Evolutionary conservation across 2,797 vertebrate genomes (phyloP), one percentile per base, ranked within the genome.

Genomic region (Anas bernieri): DNA sequence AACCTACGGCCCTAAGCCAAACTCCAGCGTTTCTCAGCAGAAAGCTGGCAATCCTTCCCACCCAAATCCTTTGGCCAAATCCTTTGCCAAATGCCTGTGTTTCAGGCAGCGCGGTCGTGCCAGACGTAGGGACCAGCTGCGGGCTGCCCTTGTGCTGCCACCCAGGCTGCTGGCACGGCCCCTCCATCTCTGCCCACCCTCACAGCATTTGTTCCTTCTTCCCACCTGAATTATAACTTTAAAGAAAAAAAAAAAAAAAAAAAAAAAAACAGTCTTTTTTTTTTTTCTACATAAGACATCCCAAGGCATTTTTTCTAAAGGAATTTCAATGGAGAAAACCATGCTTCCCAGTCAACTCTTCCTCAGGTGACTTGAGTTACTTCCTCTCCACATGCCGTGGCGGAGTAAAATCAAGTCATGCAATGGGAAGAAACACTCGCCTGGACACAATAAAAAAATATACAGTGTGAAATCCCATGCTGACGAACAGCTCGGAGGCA

Each of bases 261-360:
- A 4, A 30, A 17, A 33, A 43, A 41, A 35, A 6, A 12, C 22
- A 8, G 16, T 45, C 9, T 22, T 46, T 21, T 11, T 21, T n/a
- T 33, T 28, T 81, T 76, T 76, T 14, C 55, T 69, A 39, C 64
- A 67, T 88, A 95, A 11, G 58, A 84, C 62, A 86, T 67, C 56
- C 52, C 15, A 84, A 88, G 61, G 9, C 9, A 21, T 31, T 80
- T 91, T 75, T 80, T 37, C 56, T 50, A 50, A 69, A 88, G 30
- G 37, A 43, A 63, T 76, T 94, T 82, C 39, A 25, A 7, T 45
- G 26, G 37, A 68, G 31, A 87, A 95, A 87, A 61, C 5, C 30
- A n/a, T 17, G 22, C 73, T 82, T 86, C 59, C 12, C 23, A 8
- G 23, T 43, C 21, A 69, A 8, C 8, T 69, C 3, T 58, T 72